These are phyloP conservation scores for Bombus pascuorum DNA, from an alignment of 1,140 invertebrate species.

Conservation along the genomic window DNA sequence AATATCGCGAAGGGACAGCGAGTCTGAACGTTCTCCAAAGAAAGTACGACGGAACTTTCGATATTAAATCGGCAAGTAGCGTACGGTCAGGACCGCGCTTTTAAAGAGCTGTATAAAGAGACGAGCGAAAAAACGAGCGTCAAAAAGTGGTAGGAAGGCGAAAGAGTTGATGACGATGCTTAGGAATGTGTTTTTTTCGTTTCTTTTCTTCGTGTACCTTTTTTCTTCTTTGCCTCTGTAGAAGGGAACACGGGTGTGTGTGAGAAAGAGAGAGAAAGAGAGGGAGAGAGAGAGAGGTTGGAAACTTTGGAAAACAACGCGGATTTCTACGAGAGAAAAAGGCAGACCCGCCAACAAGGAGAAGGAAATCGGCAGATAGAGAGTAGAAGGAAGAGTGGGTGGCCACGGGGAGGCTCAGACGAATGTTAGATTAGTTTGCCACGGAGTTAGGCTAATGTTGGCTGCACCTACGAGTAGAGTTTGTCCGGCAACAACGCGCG, in stretches of 20 bases:
- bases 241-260: slow-evolving; percentile 9
- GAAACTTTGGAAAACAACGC: slow-evolving; percentile 54
- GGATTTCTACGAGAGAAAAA: slow-evolving; percentile 55
- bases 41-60: slow-evolving; percentile 34
- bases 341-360: slow-evolving; percentile 32
- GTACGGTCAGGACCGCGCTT: no score
- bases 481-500: slow-evolving; percentile 72
- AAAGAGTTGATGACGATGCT: slow-evolving; percentile 50
- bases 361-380: slow-evolving; percentile 33
- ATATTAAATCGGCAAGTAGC: slow-evolving; percentile 32
- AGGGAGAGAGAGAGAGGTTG: background rate
- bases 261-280: background rate
- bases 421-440: slow-evolving; percentile 79
- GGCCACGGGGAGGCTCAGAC: slow-evolving; percentile 59
- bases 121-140: slow-evolving; percentile 39
- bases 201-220: background rate
- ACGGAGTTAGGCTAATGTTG: slow-evolving; percentile 76
- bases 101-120: slow-evolving; percentile 20
- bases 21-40: slow-evolving; percentile 50
- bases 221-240: background rate
- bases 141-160: slow-evolving; percentile 14
- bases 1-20: slow-evolving; percentile 29
- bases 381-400: slow-evolving; percentile 7
- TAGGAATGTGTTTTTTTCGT: slow-evolving; percentile 10
- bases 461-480: slow-evolving; percentile 74